Percentiles rank a stretch among this genome's conserved stretches.
These are phyloP conservation scores for Sternotherus odoratus DNA, from an alignment of 2,797 vertebrate species.

Conservation along the genomic window DNA sequence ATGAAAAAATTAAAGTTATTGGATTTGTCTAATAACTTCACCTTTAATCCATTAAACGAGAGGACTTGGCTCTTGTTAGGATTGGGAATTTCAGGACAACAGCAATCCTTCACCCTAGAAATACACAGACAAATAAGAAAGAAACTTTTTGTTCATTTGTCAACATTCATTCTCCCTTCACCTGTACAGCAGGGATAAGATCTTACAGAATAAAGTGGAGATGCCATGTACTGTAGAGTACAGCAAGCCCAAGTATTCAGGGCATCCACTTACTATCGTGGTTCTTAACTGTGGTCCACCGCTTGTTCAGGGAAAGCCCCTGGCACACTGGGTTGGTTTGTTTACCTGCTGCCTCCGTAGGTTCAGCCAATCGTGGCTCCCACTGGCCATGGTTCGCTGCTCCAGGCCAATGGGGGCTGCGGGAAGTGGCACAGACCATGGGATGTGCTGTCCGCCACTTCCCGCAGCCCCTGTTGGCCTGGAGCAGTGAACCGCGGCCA, in stretches of 20 bases:
- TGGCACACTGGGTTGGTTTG: too few relatives aligned
- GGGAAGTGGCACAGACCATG: too few relatives aligned
- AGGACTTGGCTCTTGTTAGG: conserved; percentile 79
- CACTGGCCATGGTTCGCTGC: too few relatives aligned
- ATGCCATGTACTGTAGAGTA: not conserved
- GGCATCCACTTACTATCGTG: not conserved
- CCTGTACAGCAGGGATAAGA: fast-evolving
- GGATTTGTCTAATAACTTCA: conserved; percentile 35
- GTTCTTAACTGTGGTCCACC: too few relatives aligned
- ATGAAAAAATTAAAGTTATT: not conserved
- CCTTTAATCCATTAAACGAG: conserved; percentile 76
- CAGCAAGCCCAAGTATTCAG: not conserved
- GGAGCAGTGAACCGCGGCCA: too few relatives aligned
- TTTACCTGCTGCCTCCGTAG: too few relatives aligned
- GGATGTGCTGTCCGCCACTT: too few relatives aligned
- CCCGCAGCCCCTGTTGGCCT: too few relatives aligned
- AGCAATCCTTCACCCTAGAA: conserved; percentile 78
- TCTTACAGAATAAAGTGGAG: not conserved
- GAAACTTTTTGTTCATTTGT: not conserved
- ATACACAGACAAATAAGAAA: not conserved
- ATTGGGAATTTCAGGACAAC: conserved; percentile 80
- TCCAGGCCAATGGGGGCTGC: too few relatives aligned
- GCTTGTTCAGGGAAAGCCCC: too few relatives aligned
- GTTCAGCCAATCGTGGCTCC: too few relatives aligned
- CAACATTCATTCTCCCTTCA: not conserved